Evolutionary conservation across 2,797 vertebrate genomes (phyloP), one percentile per base, ranked within the genome.

Genomic region (Toxotes lorentzi): DNA sequence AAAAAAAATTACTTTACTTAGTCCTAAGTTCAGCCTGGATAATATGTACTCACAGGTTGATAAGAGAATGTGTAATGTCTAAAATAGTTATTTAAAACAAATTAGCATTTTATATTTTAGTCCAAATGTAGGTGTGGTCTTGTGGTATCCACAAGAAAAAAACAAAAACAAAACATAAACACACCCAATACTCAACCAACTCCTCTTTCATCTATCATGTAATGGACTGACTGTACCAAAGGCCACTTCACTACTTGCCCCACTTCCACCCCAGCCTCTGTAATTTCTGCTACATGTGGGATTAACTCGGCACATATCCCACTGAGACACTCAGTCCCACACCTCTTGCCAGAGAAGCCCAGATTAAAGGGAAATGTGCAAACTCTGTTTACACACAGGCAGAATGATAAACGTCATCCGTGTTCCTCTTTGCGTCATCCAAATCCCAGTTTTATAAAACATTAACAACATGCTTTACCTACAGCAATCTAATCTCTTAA

Each of bases 301-400:
- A 91, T 88, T 92, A 92, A 77, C 47, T 11, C 1, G 53, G 40
- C 80, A 10, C 23, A 61, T 41, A 24, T 79, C 69, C 85, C 78
- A 79, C 56, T n/a, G 70, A 86, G 73, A 70, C 48, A 34, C 65
- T 71, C 23, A 57, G 23, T 57, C 73, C 70, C 79, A 84, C 85
- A 92, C 83, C 83, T 87, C 88, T 30, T 72, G 82, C 82, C 89
- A 82, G 62, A 63, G 11, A 58, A 68, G 24, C 51, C 79, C 76
- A 77, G 85, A 91, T 90, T 87, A 90, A 83, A 69, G 57, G n/a
- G 64, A 80, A 83, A 83, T 54, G 73, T 67, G 72, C 74, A 76
- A 59, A 84, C 57, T 70, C 70, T 45, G 79, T 82, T 80, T 82
- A 79, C 80, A 70, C 73, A 81, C 82, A 76, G 9, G 24, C 45